Conservation (phyloP, 2,888 invertebrate species). For the Diarsia dahlii region DNA sequence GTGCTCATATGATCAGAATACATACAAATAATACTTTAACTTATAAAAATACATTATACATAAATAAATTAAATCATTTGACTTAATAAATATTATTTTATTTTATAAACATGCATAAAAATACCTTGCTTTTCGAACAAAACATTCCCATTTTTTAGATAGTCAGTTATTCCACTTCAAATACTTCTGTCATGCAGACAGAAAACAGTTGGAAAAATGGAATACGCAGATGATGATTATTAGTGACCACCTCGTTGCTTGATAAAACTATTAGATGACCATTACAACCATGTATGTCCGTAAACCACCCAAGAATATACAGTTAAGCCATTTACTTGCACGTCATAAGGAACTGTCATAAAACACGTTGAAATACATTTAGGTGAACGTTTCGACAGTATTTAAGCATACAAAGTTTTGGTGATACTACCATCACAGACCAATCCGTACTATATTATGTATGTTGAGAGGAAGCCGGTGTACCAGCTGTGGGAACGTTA, state of each 20-base stretch:
- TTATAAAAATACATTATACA: too few relatives aligned
- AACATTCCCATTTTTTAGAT: too few relatives aligned
- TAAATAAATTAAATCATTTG: too few relatives aligned
- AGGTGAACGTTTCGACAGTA: neutral
- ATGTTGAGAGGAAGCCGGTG: neutral
- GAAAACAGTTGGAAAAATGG: too few relatives aligned
- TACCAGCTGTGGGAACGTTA: neutral
- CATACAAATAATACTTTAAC: too few relatives aligned
- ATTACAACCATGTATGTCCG: too few relatives aligned
- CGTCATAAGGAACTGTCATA: constrained; percentile 13
- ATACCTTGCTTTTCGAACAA: neutral
- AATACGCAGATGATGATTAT: too few relatives aligned
- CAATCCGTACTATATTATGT: neutral
- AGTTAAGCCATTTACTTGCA: neutral
- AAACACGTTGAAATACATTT: neutral
- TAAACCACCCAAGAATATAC: neutral
- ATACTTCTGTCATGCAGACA: too few relatives aligned
- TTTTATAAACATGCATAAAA: too few relatives aligned
- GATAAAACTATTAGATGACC: neutral
- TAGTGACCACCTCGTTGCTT: neutral
- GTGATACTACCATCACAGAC: neutral
- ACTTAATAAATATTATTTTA: too few relatives aligned
- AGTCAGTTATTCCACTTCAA: too few relatives aligned
- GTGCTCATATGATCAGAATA: neutral
- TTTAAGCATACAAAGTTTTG: neutral